Conservation (phyloP, 2,888 invertebrate species). For the Nemotelus pantherinus region DNA sequence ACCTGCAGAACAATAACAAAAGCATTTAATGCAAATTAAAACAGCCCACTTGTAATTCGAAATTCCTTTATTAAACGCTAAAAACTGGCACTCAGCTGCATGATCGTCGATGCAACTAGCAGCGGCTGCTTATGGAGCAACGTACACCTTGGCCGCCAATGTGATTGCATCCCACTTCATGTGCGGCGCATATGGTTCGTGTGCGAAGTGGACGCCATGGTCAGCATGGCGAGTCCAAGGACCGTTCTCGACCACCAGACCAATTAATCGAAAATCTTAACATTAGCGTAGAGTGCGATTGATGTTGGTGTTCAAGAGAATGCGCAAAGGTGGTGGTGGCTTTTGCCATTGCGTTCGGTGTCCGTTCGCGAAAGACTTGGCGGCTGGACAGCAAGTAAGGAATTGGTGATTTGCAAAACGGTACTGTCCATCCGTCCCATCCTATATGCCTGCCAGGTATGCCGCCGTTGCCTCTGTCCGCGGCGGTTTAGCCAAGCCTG, state of each 20-base stretch:
- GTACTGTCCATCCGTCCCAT: constrained; percentile 48
- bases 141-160: constrained; percentile 13
- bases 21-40: constrained; percentile 23
- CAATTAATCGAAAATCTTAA: constrained; percentile 46
- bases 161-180: constrained; percentile 35
- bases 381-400: constrained; percentile 11
- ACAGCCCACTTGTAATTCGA: constrained; percentile 35
- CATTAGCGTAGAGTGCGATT: constrained; percentile 25
- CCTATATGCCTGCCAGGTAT: constrained; percentile 44
- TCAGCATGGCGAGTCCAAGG: constrained; percentile 7
- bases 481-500: not conserved
- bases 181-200: constrained; percentile 33
- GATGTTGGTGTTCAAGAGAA: constrained; percentile 39
- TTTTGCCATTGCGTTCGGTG: constrained; percentile 18
- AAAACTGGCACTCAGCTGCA: constrained; percentile 40
- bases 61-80: constrained; percentile 22
- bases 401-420: constrained; percentile 51
- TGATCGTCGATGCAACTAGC: not conserved
- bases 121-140: constrained; percentile 4
- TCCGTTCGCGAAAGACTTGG: constrained; percentile 14
- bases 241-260: constrained; percentile 24
- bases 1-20: constrained; percentile 8
- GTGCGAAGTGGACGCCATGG: constrained; percentile 20
- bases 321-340: constrained; percentile 39
- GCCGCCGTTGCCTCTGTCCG: constrained; percentile 7